Evolutionary conservation across 2,797 vertebrate species (phyloP), one percentile per base, ranked within the genome.

Genomic region (Limosa lapponica): DNA sequence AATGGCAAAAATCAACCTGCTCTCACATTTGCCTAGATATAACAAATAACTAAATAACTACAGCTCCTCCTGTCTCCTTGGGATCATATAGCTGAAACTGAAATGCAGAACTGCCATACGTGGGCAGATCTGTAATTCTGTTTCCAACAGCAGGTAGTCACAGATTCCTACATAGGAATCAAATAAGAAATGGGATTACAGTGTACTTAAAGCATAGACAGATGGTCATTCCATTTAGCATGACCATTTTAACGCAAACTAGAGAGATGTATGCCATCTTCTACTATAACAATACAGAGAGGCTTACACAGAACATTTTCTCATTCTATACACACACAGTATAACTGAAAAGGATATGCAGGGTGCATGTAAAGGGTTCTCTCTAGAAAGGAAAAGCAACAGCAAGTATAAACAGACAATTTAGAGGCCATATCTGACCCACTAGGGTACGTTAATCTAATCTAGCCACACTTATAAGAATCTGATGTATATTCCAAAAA

Each of bases 271-370:
- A 4, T 4, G 2, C 19, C 46, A 43, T 17, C 58, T 44, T 57
- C 65, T 27, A 8, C 41, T 17, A 0, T 2, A 72, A 28, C 13
- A 51, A 14, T 15, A 28, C 20, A 28, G 28, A 55, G 19, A 66
- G 27, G 5, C 10, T 66, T 48, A 58, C 1, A 0, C 20, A 49
- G 43, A 44, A 46, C 1, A 0, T 16, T 30, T 36, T 19, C 30
- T 48, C 6, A 27, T 36, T 46, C 69, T 49, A 28, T 25, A 59
- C 8, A 39, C 18, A 34, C 25, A 48, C 6, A 7, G 5, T 39
- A 32, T 17, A 55, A 73, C 19, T 1, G 4, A 52, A 79, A 73
- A n/a, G 3, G 11, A 25, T 5, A 48, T 1, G 4, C 19, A 48
- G 24, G 8, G 22, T 41, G 16, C 32, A 58, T 0, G 1, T 25